Conservation (phyloP, 2,888 invertebrate species). For the Drosophila infuscata region DNA sequence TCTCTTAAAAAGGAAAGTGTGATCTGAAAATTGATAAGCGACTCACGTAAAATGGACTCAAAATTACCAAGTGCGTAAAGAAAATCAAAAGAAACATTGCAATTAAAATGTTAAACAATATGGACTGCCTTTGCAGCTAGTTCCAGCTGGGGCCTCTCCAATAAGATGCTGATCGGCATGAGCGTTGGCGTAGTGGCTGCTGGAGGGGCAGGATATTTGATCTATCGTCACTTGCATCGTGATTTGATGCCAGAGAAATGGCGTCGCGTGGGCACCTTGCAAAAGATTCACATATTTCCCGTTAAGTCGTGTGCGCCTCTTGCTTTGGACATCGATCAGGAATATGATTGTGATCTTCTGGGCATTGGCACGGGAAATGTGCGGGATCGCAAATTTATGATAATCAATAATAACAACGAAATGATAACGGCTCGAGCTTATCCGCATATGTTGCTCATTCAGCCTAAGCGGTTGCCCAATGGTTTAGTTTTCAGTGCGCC, state of each 20-base stretch:
- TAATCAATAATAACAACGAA: conserved; percentile 75
- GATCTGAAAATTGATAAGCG: conserved; percentile 11
- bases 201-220: conserved; percentile 70
- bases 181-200: conserved; percentile 65
- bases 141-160: conserved; percentile 25
- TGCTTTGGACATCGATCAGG: conserved; percentile 32
- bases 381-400: conserved; percentile 82
- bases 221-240: conserved; percentile 68
- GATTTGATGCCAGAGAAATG: conserved; percentile 82
- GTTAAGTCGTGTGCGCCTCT: conserved; percentile 82
- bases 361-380: conserved; percentile 72
- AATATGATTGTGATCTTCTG: conserved; percentile 76
- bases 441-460: conserved; percentile 79
- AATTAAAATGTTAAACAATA: neutral
- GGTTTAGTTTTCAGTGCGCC: conserved; percentile 86
- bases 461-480: conserved; percentile 80
- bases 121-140: conserved; percentile 3
- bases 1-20: conserved; percentile 2
- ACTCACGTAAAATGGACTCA: conserved; percentile 2
- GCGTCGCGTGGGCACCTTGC: conserved; percentile 78
- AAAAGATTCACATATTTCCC: conserved; percentile 78
- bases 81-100: neutral
- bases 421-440: conserved; percentile 81
- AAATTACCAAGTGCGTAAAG: conserved; percentile 10
- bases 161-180: conserved; percentile 53